A percentile compares a stretch with the other conserved stretches of the same genome.
These are phyloP conservation scores for Anolis apletophallus DNA, from an alignment of 2,797 vertebrate genomes.

Conservation along the genomic window DNA sequence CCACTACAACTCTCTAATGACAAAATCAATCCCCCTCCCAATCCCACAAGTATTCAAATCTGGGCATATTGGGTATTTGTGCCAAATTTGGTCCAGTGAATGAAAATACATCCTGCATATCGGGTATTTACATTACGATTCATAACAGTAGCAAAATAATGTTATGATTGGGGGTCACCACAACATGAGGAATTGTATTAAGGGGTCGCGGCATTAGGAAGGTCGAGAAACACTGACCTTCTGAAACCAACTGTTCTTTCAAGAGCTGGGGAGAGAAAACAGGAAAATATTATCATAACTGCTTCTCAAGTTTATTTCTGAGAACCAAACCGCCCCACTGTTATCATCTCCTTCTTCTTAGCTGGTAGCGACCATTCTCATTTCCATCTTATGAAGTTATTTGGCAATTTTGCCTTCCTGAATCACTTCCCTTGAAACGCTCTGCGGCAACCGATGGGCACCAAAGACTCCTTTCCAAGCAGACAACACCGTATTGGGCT, in stretches of 20 bases:
- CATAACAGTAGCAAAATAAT: no score
- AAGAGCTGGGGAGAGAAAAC: background rate
- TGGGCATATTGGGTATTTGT: no score
- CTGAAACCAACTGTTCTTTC: background rate
- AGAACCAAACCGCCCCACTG: background rate
- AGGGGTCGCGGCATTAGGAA: no score
- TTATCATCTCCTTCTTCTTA: background rate
- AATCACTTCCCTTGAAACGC: background rate
- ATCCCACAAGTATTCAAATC: no score
- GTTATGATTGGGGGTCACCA: no score
- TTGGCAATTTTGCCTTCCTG: background rate
- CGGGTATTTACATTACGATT: no score
- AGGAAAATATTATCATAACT: background rate
- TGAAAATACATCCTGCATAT: no score
- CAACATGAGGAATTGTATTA: no score
- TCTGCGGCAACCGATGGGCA: background rate
- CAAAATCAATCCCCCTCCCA: no score
- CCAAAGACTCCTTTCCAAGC: background rate
- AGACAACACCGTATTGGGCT: slow-evolving; percentile 6
- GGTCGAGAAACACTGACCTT: background rate
- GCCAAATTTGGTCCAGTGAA: no score
- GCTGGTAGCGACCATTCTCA: background rate
- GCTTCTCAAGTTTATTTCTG: background rate
- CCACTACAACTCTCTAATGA: no score
- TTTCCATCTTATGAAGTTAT: background rate